Evolutionary conservation across 2,113 vertebrate species (phyloP).

Genomic region (Cyprinodon variegatus): DNA sequence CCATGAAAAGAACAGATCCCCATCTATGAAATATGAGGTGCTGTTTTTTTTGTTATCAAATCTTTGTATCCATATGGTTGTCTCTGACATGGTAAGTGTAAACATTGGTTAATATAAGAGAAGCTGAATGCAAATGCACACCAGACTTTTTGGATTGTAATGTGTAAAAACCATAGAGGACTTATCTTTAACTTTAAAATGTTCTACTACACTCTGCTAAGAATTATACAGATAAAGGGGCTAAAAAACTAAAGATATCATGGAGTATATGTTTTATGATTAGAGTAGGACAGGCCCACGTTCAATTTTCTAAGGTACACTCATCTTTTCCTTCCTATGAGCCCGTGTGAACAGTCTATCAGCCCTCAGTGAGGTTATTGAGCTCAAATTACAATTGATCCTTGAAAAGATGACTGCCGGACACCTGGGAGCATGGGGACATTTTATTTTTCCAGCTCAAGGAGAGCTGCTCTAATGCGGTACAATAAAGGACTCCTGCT

Average conservation of each 20-base stretch:
- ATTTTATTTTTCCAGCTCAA: slow-evolving; percentile 45
- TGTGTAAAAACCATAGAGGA: no score
- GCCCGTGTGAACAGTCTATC: slow-evolving; percentile 42
- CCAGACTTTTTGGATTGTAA: no score
- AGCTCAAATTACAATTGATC: slow-evolving; percentile 66
- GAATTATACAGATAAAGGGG: background rate
- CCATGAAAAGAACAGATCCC: no score
- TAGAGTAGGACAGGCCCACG: slow-evolving; percentile 34
- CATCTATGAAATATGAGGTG: no score
- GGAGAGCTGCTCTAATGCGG: slow-evolving; percentile 58
- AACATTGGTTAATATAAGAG: no score
- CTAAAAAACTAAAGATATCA: background rate
- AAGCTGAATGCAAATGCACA: no score
- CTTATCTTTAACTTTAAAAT: no score
- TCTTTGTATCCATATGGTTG: no score
- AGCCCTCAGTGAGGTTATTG: slow-evolving; percentile 55
- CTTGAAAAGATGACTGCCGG: slow-evolving; percentile 54
- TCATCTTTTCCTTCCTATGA: slow-evolving; percentile 36
- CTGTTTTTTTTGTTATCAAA: no score
- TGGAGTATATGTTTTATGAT: slow-evolving; percentile 25
- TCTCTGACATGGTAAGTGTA: no score
- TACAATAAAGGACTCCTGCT: slow-evolving; percentile 44
- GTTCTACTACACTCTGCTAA: background rate
- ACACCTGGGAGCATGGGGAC: slow-evolving; percentile 48
- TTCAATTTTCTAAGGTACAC: slow-evolving; percentile 60